A percentile compares a stretch with the other conserved stretches of the same genome.
These are phyloP conservation scores for Drosophila carrolli DNA, from an alignment of 1,140 invertebrate species.

Conservation along the genomic window DNA sequence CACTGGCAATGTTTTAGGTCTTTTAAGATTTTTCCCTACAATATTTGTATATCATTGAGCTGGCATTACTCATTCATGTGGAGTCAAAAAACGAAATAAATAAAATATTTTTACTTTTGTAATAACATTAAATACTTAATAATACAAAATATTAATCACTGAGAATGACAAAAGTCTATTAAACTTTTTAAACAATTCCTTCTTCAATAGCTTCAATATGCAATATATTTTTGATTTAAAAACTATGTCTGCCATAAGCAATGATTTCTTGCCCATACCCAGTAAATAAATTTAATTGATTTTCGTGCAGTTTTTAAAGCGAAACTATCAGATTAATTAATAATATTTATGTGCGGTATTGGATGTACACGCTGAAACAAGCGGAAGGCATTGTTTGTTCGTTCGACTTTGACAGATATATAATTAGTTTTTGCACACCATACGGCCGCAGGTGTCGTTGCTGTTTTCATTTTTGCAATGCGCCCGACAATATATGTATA, in stretches of 20 bases:
- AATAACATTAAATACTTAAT: too few relatives aligned
- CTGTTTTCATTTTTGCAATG: conserved; percentile 36
- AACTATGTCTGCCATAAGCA: too few relatives aligned
- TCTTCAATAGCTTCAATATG: too few relatives aligned
- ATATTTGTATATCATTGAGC: background rate
- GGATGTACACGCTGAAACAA: conserved; percentile 17
- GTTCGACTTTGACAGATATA: conserved; percentile 72
- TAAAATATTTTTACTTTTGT: too few relatives aligned
- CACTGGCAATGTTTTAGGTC: too few relatives aligned
- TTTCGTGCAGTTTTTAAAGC: conserved; percentile 34
- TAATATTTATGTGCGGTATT: conserved; percentile 50
- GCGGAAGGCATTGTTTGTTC: conserved; percentile 40
- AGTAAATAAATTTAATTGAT: conserved; percentile 27
- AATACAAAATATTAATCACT: too few relatives aligned
- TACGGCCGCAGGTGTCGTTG: conserved; percentile 44
- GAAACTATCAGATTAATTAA: conserved; percentile 52
- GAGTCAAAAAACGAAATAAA: too few relatives aligned
- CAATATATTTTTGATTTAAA: background rate
- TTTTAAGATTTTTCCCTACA: conserved; percentile 1
- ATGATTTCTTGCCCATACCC: background rate
- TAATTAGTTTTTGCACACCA: conserved; percentile 69
- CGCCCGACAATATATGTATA: conserved; percentile 4
- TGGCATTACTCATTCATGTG: background rate
- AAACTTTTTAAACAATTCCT: too few relatives aligned
- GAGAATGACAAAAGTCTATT: too few relatives aligned